Conservation (phyloP, 2,888 invertebrate species). For the Pemphredon lugubris region DNA sequence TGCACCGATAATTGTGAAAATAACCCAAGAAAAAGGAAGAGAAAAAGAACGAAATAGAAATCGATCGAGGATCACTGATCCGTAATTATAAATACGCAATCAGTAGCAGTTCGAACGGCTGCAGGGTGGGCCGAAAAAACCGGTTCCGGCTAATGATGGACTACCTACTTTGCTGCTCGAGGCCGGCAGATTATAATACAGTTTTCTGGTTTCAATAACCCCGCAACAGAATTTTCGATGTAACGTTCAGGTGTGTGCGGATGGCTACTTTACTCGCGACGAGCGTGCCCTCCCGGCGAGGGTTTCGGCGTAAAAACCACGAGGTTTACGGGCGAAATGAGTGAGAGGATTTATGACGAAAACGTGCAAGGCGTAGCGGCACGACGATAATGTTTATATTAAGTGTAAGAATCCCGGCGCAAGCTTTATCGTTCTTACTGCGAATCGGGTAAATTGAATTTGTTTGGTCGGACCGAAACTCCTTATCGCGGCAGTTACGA, state of each 20-base stretch:
- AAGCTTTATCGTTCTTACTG: too few species aligned
- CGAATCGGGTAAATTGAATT: too few species aligned
- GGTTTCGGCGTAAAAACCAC: too few species aligned
- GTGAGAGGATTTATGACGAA: too few species aligned
- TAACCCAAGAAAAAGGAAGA: neutral
- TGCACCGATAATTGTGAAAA: too few species aligned
- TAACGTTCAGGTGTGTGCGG: neutral
- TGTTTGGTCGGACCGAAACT: too few species aligned
- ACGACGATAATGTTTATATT: too few species aligned
- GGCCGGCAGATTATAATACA: conserved; percentile 54
- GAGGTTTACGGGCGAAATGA: too few species aligned
- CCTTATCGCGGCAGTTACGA: too few species aligned
- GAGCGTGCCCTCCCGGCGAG: neutral
- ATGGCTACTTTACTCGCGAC: neutral
- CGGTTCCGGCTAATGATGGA: conserved; percentile 69
- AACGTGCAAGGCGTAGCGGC: too few species aligned
- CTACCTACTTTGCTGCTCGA: conserved; percentile 58
- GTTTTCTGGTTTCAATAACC: conserved; percentile 62
- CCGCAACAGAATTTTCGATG: conserved; percentile 25
- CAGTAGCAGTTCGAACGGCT: conserved; percentile 50
- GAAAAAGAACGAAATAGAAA: neutral
- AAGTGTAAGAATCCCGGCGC: too few species aligned
- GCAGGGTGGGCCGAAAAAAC: conserved; percentile 69
- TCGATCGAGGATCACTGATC: conserved; percentile 43
- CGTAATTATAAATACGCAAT: conserved; percentile 55